Conservation (phyloP, 2,888 invertebrate species). For the Eristalis intricaria region DNA sequence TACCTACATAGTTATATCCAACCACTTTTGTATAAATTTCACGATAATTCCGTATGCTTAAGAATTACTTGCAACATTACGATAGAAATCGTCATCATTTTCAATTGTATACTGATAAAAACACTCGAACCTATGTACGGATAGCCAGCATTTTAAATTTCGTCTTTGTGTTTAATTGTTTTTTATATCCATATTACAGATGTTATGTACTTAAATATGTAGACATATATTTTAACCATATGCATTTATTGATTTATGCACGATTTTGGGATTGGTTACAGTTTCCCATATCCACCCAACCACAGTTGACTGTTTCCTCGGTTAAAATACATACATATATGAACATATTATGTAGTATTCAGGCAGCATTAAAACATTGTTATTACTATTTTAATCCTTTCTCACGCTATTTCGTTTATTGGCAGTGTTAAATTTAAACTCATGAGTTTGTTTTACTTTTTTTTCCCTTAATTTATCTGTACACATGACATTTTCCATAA, state of each 20-base stretch:
- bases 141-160: too few species aligned
- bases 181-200: not conserved
- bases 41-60: conserved; percentile 64
- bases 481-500: conserved; percentile 51
- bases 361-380: conserved; percentile 57
- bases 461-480: conserved; percentile 43
- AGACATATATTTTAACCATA: not conserved
- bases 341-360: conserved; percentile 28
- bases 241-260: conserved; percentile 42
- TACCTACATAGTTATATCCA: conserved; percentile 24
- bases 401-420: conserved; percentile 18
- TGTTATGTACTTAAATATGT: not conserved
- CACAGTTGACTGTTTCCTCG: conserved; percentile 19
- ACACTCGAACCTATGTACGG: too few species aligned
- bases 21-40: conserved; percentile 64
- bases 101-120: conserved; percentile 6
- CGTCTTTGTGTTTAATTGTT: too few species aligned
- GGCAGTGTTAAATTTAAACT: too few species aligned
- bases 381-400: conserved; percentile 51
- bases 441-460: not conserved
- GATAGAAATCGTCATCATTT: not conserved
- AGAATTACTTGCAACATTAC: conserved; percentile 51
- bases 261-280: conserved; percentile 26
- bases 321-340: too few species aligned
- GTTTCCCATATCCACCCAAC: conserved; percentile 41